Evolutionary conservation across 1,140 invertebrate species (phyloP).

Genomic region (Aphis craccivora): DNA sequence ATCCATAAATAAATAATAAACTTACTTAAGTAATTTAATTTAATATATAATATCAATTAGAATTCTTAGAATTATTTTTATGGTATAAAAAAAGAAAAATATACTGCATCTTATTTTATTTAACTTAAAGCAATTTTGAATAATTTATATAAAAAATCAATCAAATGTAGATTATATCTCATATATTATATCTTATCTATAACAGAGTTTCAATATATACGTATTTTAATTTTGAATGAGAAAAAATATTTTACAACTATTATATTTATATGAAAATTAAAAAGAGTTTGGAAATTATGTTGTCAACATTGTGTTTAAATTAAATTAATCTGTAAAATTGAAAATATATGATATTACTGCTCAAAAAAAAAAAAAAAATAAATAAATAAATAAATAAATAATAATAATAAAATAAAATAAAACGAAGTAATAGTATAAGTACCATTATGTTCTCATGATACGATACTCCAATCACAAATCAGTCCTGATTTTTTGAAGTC

Average conservation of each 20-base stretch:
- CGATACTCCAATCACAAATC: not conserved
- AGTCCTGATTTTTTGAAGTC: not conserved
- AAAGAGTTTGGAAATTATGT: not conserved
- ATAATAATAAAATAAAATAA: too few species aligned
- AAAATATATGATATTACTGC: not conserved
- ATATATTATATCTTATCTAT: not conserved
- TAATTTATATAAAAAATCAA: not conserved
- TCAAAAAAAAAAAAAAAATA: too few species aligned
- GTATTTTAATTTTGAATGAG: not conserved
- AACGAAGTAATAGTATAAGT: not conserved
- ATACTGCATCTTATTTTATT: not conserved
- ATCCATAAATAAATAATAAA: too few species aligned
- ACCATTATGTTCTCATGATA: not conserved
- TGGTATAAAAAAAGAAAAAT: not conserved
- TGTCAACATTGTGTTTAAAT: not conserved
- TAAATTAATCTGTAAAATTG: not conserved
- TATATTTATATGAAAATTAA: not conserved
- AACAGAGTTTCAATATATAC: not conserved
- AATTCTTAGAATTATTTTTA: not conserved
- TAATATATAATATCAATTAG: too few species aligned
- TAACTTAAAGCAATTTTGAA: not conserved
- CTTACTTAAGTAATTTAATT: not conserved
- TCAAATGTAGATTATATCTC: not conserved
- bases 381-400: too few species aligned
- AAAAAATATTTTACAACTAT: not conserved